Evolutionary conservation across 2,113 vertebrate species (phyloP).

Genomic region (Megaptera novaeangliae): DNA sequence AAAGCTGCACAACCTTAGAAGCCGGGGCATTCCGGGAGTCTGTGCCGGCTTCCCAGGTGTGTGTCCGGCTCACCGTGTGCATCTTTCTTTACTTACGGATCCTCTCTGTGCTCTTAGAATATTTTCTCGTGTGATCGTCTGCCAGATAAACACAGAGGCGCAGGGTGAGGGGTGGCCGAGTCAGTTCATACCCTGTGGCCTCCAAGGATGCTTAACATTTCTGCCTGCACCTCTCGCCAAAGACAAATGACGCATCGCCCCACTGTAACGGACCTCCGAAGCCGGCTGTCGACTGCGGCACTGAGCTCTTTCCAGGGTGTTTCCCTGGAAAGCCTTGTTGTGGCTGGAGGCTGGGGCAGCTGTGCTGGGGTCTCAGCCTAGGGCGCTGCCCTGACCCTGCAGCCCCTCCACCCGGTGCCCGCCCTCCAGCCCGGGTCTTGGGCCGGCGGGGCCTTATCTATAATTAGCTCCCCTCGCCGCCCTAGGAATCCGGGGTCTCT

Average conservation of each 20-base stretch:
- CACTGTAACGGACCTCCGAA: accelerated
- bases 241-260: accelerated
- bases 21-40: accelerated
- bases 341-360: accelerated
- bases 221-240: accelerated
- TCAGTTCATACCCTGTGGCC: accelerated
- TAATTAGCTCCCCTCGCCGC: background rate
- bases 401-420: accelerated
- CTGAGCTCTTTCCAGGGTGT: accelerated
- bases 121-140: accelerated
- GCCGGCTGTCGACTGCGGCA: accelerated
- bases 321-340: background rate
- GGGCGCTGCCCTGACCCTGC: accelerated
- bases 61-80: accelerated
- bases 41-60: accelerated
- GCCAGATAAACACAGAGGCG: background rate
- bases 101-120: background rate
- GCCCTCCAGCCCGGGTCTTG: accelerated
- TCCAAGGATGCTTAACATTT: accelerated
- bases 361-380: background rate
- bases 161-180: accelerated
- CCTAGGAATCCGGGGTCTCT: background rate
- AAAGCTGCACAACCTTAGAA: accelerated
- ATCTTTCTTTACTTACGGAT: accelerated
- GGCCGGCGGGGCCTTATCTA: background rate